Evolutionary conservation across 2,113 vertebrate genomes (phyloP), one percentile per base, ranked within the genome.

Genomic region (Callipepla squamata): DNA sequence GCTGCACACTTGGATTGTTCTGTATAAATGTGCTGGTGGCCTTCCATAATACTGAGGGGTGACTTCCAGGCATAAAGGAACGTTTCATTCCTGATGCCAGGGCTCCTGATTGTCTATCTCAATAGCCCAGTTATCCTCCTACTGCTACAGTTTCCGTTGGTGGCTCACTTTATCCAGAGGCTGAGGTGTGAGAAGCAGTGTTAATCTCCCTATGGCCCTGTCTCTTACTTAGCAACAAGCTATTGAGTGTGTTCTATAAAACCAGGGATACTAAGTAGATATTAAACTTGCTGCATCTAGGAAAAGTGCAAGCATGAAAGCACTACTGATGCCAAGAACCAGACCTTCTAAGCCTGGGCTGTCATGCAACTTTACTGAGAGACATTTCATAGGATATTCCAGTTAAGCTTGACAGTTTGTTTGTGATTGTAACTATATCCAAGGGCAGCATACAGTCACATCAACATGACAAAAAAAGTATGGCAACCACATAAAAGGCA

Each of bases 381-480:
- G 83, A 83, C 57, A 38, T 93, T 93, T 62, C 45, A 55, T 78
- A 76, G 59, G 62, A 76, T 82, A 87, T 82, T 94, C 45, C 53
- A 61, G 11, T 91, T 87, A 92, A 95, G 53, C 61, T 61, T 9
- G 16, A 67, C 65, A 45, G 72, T 85, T 94, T 94, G 85, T 95
- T 95, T 97, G 91, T 66, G 48, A 57, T 93, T 93, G 58, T 86
- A 69, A n/a, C 50, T 88, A 66, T 92, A 73, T 59, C 17, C 67
- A 82, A 76, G 93, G 67, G 66, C 92, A 93, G 58, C 23, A 57
- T 47, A 78, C 19, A 38, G 67, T 22, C 87, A 77, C 20, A 3
- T 89, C 82, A 82, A 36, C 11, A 13, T 92, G 87, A 87, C 80
- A 89, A 66, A 89, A 92, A 89, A 95, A 93, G 86, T 75, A 96